Evolutionary conservation across 2,888 invertebrate species (phyloP), one percentile per base, ranked within the genome.

Genomic region (Epinotia nisella): DNA sequence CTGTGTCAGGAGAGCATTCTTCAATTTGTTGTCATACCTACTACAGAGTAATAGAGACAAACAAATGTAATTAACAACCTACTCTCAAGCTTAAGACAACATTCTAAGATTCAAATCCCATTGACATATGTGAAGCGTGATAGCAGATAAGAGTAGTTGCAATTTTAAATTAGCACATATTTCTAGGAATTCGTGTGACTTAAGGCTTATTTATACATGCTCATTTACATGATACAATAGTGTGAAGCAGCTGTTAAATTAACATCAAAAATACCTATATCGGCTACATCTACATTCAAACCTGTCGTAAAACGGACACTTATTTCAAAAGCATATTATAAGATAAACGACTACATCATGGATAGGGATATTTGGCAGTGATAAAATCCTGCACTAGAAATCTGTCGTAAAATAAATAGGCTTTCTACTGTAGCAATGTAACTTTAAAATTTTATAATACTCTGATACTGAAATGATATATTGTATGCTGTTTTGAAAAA

Each of bases 81-180:
- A 62, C 24, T 24, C 17, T 29, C 24, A 49, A 49, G 29, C 24
- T 10, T n/a, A 49, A 15, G 3, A 10, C 9, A 2, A 24, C 19
- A 5, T 15, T 0, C 9, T 45, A 61, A 45, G 45, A 61, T 61
- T 45, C 45, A 61, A 41, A 61, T 21, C 45, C 41, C 41, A 15
- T 21, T 62, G n/a, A 10, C 62, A 49, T 39, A 21, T 15, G 10
- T 59, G 29, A 51, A 24, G 49, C 62, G 24, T 62, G 49, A 29
- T 41, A 60, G 19, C 24, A 49, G 49, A 61, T 61, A 61, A 61
- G 15, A 60, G 41, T 2, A n/a, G 45, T 45, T 62, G 49, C 62
- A 62, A 62, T 49, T 24, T 1, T 9, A 49, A 24, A 62, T 49
- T 29, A 24, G 10, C 62, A 24, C 13, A 61, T 10, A 21, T 61